Percentiles rank a stretch among this genome's conserved stretches.
These are phyloP conservation scores for Antennarius striatus DNA, from an alignment of 2,113 vertebrate genomes.

Conservation along the genomic window DNA sequence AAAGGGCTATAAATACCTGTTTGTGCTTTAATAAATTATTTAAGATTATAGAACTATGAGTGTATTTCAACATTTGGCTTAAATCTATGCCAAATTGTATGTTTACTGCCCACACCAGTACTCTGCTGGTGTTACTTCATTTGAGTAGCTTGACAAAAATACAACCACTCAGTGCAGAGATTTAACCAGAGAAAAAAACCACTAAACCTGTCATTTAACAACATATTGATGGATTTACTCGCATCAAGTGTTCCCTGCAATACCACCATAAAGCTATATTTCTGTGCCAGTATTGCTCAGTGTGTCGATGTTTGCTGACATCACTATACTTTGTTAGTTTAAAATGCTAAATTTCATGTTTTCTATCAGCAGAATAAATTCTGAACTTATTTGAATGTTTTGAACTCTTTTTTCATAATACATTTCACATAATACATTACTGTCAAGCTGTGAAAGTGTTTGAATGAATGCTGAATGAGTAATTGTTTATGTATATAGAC, in stretches of 20 bases:
- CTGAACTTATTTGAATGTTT: slow-evolving; percentile 13
- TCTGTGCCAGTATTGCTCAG: slow-evolving; percentile 3
- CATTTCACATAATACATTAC: no score
- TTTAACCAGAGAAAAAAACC: background rate
- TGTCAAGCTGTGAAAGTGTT: no score
- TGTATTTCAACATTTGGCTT: slow-evolving; percentile 14
- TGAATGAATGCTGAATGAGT: no score
- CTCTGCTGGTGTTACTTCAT: background rate
- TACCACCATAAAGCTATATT: background rate
- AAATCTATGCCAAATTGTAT: slow-evolving; percentile 13
- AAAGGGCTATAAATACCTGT: slow-evolving; percentile 50
- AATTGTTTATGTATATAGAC: no score
- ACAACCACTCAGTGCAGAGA: slow-evolving; percentile 1
- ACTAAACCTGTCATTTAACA: background rate
- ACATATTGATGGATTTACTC: slow-evolving; percentile 2
- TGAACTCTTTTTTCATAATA: background rate
- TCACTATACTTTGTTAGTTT: slow-evolving; percentile 13
- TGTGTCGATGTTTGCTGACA: slow-evolving; percentile 11
- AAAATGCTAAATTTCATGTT: slow-evolving; percentile 25
- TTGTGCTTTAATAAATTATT: slow-evolving; percentile 25
- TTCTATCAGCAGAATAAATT: slow-evolving; percentile 53
- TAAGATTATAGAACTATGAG: slow-evolving; percentile 13
- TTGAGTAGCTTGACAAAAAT: background rate
- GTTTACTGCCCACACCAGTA: slow-evolving; percentile 8
- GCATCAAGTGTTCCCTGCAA: background rate